phyloP scores from a whole-genome alignment of 2,797 vertebrate genomes.

The Cercopithecus diana region DNA sequence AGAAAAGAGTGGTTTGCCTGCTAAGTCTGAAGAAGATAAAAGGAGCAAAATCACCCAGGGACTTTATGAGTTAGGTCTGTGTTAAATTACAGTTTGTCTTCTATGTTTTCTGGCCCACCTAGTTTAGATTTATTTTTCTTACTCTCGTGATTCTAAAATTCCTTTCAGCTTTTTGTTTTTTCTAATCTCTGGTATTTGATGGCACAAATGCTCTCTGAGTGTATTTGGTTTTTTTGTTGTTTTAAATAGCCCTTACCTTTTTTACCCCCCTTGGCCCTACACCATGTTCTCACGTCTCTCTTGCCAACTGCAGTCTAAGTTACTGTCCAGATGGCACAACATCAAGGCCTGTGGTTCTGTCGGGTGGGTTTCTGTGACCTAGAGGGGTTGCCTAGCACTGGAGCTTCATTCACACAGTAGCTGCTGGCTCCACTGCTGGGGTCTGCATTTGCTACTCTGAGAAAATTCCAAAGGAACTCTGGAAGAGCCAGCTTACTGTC shows the following conservation, averaged over 20 bases:
- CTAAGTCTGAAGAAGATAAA: background rate
- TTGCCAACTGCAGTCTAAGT: background rate
- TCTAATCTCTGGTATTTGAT: background rate
- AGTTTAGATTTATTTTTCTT: background rate
- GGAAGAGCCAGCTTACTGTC: background rate
- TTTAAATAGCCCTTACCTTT: background rate
- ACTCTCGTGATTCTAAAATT: background rate
- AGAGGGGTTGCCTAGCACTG: background rate
- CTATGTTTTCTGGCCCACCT: background rate
- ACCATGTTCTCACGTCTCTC: background rate
- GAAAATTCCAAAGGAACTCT: background rate
- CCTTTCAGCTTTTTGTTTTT: background rate
- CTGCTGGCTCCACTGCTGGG: background rate
- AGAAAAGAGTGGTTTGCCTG: background rate
- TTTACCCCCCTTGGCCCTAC: background rate
- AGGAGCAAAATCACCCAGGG: background rate
- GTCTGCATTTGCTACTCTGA: background rate
- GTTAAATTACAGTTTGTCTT: background rate
- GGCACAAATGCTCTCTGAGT: background rate
- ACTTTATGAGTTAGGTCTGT: background rate
- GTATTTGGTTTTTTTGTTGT: background rate
- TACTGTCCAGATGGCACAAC: background rate
- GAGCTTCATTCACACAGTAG: background rate
- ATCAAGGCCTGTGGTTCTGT: background rate
- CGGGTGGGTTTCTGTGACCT: background rate